These are phyloP conservation scores for Trichechus manatus DNA, from an alignment of 2,113 vertebrate species.

Conservation along the genomic window DNA sequence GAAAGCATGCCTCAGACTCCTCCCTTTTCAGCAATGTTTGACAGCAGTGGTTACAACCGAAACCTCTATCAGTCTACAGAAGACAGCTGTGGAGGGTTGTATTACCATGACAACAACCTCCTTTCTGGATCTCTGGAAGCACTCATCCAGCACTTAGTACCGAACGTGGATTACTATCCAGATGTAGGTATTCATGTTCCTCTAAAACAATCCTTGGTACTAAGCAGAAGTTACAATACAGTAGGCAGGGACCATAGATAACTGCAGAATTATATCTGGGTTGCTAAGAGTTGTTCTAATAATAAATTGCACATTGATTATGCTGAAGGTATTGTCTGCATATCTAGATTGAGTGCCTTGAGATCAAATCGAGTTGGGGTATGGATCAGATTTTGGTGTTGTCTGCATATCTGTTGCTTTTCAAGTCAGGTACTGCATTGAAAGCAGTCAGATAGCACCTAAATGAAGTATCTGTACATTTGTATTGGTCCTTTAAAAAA, in stretches of 20 bases:
- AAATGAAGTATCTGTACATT: neutral
- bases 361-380: neutral
- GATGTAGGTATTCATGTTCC: constrained; percentile 90
- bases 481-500: neutral
- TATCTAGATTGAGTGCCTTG: neutral
- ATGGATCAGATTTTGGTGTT: neutral
- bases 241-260: neutral
- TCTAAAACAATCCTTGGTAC: neutral
- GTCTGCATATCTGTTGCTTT: neutral
- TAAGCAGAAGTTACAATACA: neutral
- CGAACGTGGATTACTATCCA: constrained; percentile 94
- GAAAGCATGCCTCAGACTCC: constrained; percentile 96
- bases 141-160: constrained; percentile 95
- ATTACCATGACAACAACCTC: constrained; percentile 95
- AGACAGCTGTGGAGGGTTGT: constrained; percentile 91
- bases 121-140: constrained; percentile 96
- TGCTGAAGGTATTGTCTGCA: neutral
- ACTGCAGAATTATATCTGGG: neutral
- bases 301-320: neutral
- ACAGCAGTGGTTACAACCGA: constrained; percentile 92
- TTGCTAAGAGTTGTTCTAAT: neutral
- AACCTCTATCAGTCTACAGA: constrained; percentile 93
- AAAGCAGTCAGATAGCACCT: neutral
- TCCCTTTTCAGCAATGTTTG: constrained; percentile 93
- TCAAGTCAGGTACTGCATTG: neutral